Evolutionary conservation across 2,888 invertebrate genomes (phyloP).

Genomic region (Eilema sororculum): DNA sequence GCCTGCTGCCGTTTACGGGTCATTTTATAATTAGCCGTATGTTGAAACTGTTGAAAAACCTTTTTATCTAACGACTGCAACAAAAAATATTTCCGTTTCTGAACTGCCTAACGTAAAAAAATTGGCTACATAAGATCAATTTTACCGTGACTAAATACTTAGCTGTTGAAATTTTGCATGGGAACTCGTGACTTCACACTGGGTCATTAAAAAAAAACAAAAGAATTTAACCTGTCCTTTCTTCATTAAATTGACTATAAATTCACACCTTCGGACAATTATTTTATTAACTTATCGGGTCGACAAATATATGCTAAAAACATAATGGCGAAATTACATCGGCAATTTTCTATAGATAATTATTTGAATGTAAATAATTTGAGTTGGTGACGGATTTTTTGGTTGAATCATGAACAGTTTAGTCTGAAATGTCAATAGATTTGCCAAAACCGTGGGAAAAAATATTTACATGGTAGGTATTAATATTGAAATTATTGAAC

Average conservation of each 20-base stretch:
- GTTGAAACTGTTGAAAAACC: background rate
- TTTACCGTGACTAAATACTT: conserved; percentile 11
- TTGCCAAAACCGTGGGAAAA: background rate
- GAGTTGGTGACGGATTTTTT: conserved; percentile 28
- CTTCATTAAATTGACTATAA: conserved; percentile 45
- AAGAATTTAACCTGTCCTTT: conserved; percentile 16
- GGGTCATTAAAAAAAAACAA: conserved; percentile 19
- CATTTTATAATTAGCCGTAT: background rate
- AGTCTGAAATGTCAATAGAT: conserved; percentile 14
- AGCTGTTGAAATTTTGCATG: conserved; percentile 23
- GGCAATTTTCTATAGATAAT: conserved; percentile 40
- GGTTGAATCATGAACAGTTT: conserved; percentile 18
- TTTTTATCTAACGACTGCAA: background rate
- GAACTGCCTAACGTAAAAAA: background rate
- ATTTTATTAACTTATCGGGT: conserved; percentile 46
- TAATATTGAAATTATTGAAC: too few species aligned
- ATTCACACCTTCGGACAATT: conserved; percentile 49
- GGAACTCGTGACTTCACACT: conserved; percentile 37
- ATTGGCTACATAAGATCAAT: conserved; percentile 4
- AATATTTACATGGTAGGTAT: too few species aligned
- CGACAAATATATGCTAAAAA: conserved; percentile 41
- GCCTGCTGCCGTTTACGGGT: background rate
- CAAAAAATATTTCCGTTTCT: background rate
- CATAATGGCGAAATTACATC: conserved; percentile 40
- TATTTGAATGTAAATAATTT: conserved; percentile 26